These are phyloP conservation scores for Oncopodura yosiiana DNA, from an alignment of 1,140 invertebrate species.

Conservation along the genomic window DNA sequence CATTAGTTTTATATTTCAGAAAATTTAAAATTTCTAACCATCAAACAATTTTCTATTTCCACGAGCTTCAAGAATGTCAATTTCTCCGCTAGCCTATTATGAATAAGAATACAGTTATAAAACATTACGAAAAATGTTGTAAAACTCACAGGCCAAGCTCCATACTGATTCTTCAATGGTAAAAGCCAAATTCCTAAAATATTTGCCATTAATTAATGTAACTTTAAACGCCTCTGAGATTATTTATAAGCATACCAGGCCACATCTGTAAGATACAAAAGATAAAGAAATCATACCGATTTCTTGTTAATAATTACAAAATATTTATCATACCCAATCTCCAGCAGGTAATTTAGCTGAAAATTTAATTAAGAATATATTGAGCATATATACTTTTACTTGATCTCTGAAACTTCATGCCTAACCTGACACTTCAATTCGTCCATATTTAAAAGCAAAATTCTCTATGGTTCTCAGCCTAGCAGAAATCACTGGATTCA, in stretches of 20 bases:
- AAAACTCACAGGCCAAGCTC: slow-evolving; percentile 48
- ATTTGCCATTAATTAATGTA: background rate
- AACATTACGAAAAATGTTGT: no score
- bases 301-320: background rate
- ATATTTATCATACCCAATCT: slow-evolving; percentile 11
- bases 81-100: slow-evolving; percentile 49
- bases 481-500: slow-evolving; percentile 40
- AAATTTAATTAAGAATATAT: background rate
- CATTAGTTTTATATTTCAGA: no score
- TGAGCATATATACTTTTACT: background rate
- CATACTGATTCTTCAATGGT: slow-evolving; percentile 48
- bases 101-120: no score
- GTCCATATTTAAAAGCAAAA: slow-evolving; percentile 42
- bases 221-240: background rate
- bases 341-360: slow-evolving; percentile 14
- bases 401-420: slow-evolving; percentile 5
- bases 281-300: background rate
- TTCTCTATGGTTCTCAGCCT: slow-evolving; percentile 38
- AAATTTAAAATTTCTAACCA: no score
- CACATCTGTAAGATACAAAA: background rate
- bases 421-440: slow-evolving; percentile 42
- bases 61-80: slow-evolving; percentile 48
- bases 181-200: slow-evolving; percentile 49
- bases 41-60: slow-evolving; percentile 46
- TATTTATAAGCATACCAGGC: slow-evolving; percentile 9